A percentile compares a stretch with the other conserved stretches of the same genome.
Conservation (phyloP, 2,888 invertebrate genomes). For the Galerucella nymphaeae region DNA sequence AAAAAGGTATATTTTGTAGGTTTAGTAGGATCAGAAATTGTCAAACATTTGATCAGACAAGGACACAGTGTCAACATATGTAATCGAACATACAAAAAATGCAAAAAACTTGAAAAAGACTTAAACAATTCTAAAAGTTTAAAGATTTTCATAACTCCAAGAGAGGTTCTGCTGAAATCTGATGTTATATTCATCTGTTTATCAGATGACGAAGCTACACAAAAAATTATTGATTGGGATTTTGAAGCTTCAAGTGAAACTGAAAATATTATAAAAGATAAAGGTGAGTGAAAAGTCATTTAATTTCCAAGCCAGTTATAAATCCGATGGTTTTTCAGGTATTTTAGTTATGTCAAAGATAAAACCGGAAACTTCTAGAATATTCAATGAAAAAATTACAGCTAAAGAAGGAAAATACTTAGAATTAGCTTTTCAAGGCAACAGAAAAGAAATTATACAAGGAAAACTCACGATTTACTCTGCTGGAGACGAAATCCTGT, state of each 20-base stretch:
- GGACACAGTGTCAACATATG: slow-evolving; percentile 4
- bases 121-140: neutral
- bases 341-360: neutral
- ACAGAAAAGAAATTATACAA: neutral
- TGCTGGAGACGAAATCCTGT: slow-evolving; percentile 7
- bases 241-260: slow-evolving; percentile 1
- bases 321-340: neutral
- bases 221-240: neutral
- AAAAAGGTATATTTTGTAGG: neutral
- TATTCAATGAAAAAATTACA: neutral
- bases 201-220: neutral
- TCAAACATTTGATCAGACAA: neutral
- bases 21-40: neutral
- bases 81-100: slow-evolving; percentile 4
- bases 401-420: slow-evolving; percentile 12
- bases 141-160: neutral
- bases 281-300: neutral
- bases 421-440: slow-evolving; percentile 4
- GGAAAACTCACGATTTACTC: neutral
- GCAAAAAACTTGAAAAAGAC: neutral
- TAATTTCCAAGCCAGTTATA: too few relatives aligned
- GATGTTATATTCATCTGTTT: slow-evolving; percentile 6
- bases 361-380: neutral
- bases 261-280: slow-evolving; percentile 4
- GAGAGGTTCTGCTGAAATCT: neutral